Percentiles rank a stretch among this genome's conserved stretches.
These are phyloP conservation scores for Nebria ingens DNA, from an alignment of 1,140 invertebrate species.

Conservation along the genomic window DNA sequence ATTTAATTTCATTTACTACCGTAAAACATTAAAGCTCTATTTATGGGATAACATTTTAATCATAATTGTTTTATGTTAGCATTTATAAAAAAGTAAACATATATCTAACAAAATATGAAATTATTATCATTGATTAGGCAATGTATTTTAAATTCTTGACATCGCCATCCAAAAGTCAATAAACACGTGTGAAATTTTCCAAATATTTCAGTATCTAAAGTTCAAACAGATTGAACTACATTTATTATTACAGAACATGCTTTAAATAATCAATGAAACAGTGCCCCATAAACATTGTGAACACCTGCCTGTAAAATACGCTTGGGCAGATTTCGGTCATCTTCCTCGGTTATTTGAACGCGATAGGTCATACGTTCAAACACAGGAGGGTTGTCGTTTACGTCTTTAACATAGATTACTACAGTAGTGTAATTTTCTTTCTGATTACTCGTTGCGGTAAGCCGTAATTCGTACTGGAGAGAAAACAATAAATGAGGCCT, in stretches of 20 bases:
- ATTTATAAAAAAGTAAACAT: too few species aligned
- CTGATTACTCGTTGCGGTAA: constrained; percentile 89
- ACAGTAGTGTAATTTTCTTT: constrained; percentile 94
- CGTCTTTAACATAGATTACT: constrained; percentile 91
- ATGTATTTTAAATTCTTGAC: neutral
- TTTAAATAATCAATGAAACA: neutral
- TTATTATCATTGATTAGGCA: too few species aligned
- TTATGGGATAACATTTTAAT: too few species aligned
- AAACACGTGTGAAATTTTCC: too few species aligned
- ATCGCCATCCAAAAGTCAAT: constrained; percentile 10
- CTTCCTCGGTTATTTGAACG: constrained; percentile 91
- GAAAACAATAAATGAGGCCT: constrained; percentile 11
- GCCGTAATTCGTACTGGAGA: constrained; percentile 76
- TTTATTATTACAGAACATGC: too few species aligned
- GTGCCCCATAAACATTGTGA: neutral
- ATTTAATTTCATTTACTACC: too few species aligned
- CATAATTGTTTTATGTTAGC: too few species aligned
- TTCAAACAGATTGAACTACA: too few species aligned
- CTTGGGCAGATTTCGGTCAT: constrained; percentile 88
- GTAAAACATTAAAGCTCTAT: too few species aligned
- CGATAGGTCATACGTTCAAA: constrained; percentile 89
- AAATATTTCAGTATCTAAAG: too few species aligned
- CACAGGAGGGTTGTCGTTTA: constrained; percentile 77
- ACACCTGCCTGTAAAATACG: constrained; percentile 70
- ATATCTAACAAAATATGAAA: too few species aligned